phyloP scores from a whole-genome alignment of 2,113 vertebrate genomes.

The Pagrus major region DNA sequence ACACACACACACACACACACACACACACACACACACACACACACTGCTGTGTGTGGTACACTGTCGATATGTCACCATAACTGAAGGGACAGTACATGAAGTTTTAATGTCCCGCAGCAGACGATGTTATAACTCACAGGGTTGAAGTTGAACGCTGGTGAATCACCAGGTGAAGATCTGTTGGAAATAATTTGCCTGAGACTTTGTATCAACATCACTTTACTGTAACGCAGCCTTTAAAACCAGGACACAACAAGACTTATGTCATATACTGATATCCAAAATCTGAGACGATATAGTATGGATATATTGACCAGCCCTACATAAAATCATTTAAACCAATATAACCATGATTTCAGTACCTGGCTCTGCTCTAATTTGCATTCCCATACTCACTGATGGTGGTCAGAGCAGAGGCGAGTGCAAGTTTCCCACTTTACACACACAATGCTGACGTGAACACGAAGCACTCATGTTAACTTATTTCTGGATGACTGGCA shows the following conservation, averaged over 20 bases:
- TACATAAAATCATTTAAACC: too few species aligned
- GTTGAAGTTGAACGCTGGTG: not conserved
- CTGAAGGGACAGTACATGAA: not conserved
- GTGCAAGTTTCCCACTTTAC: not conserved
- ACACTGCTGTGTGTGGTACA: constrained; percentile 2
- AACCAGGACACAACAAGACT: too few species aligned
- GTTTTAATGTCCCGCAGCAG: not conserved
- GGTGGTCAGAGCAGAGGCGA: too few species aligned
- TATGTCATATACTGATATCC: too few species aligned
- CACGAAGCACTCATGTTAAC: not conserved
- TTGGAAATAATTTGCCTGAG: too few species aligned
- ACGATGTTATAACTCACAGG: not conserved
- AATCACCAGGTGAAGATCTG: not conserved
- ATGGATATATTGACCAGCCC: too few species aligned
- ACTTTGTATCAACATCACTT: too few species aligned
- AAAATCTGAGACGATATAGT: too few species aligned
- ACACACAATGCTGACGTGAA: not conserved
- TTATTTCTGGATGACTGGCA: not conserved
- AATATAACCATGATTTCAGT: too few species aligned
- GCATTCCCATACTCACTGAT: not conserved
- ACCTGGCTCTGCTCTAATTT: not conserved
- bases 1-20: not conserved
- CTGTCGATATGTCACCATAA: not conserved
- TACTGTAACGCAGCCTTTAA: too few species aligned
- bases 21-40: not conserved